Evolutionary conservation across 92 coral and sea anemone species (phyloP), one percentile per base, ranked within the genome.

Genomic region (Plumapathes pennacea): DNA sequence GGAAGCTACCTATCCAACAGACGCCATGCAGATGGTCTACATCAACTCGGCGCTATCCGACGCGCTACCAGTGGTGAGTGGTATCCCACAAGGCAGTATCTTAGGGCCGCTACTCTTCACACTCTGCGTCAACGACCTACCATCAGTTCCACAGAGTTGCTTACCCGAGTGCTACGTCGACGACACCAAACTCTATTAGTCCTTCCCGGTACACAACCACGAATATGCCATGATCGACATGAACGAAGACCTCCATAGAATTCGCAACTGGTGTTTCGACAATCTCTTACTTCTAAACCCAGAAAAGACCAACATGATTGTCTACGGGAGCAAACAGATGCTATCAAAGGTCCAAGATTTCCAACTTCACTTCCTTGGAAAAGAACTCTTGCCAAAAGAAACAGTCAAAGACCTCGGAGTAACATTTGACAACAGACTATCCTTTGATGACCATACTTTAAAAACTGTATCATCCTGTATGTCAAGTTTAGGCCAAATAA

Each of bases 61-160:
- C 3, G 22, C 37, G 7, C 44, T 47, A 50, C 32, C n/a, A 1
- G 38, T 64, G 47, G 38, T 25, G 47, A n/a, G 32, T 36, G 51
- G 79, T 33, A 71, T 71, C 31, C 79, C 79, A 14, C 70, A 60
- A 52, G 56, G 71, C 36, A 60, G 71, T 39, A 71, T 60, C 41
- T 62, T 61, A 27, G 80, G 69, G 21, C 59, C 50, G 38, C 37
- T 58, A 10, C 39, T 66, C 14, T 66, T 53, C 18, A 66, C 47
- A 54, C 37, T 57, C 14, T 69, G 45, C 56, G 32, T 43, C 18
- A 72, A 72, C 36, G 80, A 72, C 43, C 30, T 72, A 49, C 71
- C 69, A 7, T 48, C 54, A 37, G 32, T 61, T 14, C 38, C 50
- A 23, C 39, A 38, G 38, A 13, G 38, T 41, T 69, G 57, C 34